Evolutionary conservation across 2,888 invertebrate genomes (phyloP), one percentile per base, ranked within the genome.

Genomic region (Siphlonurus alternatus): DNA sequence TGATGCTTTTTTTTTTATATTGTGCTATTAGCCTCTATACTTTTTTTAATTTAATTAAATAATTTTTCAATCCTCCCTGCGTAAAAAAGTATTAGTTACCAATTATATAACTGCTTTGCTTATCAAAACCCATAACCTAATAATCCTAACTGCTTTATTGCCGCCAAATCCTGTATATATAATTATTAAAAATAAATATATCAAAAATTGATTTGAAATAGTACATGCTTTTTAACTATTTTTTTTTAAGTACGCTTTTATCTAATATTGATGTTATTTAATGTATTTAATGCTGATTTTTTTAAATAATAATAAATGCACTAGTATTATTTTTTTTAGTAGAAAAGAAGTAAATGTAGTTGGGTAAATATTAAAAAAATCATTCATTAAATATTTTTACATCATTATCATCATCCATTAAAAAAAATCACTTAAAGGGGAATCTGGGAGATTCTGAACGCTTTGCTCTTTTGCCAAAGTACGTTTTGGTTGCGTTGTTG

Each of bases 401-500:
- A 10, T 38, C 38, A 38, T 38, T 38, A 10, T 38, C 38, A 38
- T 38, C 38, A 38, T 38, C 15, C 38, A 38, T 38, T 38, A n/a
- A n/a, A n/a, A n/a, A n/a, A n/a, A n/a, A n/a, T n/a, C n/a, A n/a
- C n/a, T n/a, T n/a, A n/a, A n/a, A n/a, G n/a, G n/a, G n/a, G n/a
- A n/a, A n/a, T n/a, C n/a, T n/a, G n/a, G n/a, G n/a, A n/a, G n/a
- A n/a, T n/a, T n/a, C 53, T 53, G 19, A 53, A 53, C 18, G 25
- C 25, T 25, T 59, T 25, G 61, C 25, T 25, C 38, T 61, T 59
- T 38, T 38, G 38, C 5, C 7, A 15, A 15, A 5, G 38, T 38
- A 38, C 38, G 38, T 10, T 38, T 38, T 5, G 38, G 5, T 15
- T 38, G 25, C 60, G 53, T 65, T 60, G 62, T 65, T 67, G 69